Percentiles rank a stretch among this genome's conserved stretches.
phyloP scores from a whole-genome alignment of 1,140 invertebrate species.

The Nylanderia fulva region DNA sequence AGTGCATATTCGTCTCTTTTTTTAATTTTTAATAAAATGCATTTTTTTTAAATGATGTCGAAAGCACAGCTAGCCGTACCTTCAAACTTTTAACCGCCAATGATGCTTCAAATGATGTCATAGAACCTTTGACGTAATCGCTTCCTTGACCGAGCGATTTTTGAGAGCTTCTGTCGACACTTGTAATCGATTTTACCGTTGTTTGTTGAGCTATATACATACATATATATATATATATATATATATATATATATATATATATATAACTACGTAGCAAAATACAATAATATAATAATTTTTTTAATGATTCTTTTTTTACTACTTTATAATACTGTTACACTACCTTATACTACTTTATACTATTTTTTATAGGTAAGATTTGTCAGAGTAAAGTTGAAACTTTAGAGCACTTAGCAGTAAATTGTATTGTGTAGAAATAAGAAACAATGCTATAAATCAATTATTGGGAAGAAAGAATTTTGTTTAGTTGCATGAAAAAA shows the following conservation, averaged over 20 bases:
- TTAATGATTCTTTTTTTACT: conserved; percentile 5
- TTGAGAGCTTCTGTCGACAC: conserved; percentile 55
- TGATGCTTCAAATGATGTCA: conserved; percentile 72
- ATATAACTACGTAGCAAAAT: too few species aligned
- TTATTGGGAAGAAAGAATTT: too few species aligned
- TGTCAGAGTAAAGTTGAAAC: too few species aligned
- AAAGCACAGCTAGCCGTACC: background rate
- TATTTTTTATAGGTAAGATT: too few species aligned
- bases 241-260: too few species aligned
- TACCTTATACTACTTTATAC: too few species aligned
- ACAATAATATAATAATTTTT: conserved; percentile 55
- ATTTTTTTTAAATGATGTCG: background rate
- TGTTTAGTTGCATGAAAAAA: too few species aligned
- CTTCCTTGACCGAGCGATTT: conserved; percentile 48
- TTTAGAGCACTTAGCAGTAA: too few species aligned
- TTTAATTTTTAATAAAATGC: background rate
- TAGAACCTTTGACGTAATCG: conserved; percentile 74
- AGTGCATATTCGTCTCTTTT: background rate
- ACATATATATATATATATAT: too few species aligned
- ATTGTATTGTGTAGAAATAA: too few species aligned
- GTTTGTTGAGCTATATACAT: conserved; percentile 20
- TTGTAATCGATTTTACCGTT: conserved; percentile 68
- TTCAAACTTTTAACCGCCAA: conserved; percentile 41
- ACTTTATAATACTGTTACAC: too few species aligned
- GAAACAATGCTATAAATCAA: too few species aligned